Base-by-base conservation (phyloP, 2,888 invertebrate species). In the Drosophila atripex region DNA sequence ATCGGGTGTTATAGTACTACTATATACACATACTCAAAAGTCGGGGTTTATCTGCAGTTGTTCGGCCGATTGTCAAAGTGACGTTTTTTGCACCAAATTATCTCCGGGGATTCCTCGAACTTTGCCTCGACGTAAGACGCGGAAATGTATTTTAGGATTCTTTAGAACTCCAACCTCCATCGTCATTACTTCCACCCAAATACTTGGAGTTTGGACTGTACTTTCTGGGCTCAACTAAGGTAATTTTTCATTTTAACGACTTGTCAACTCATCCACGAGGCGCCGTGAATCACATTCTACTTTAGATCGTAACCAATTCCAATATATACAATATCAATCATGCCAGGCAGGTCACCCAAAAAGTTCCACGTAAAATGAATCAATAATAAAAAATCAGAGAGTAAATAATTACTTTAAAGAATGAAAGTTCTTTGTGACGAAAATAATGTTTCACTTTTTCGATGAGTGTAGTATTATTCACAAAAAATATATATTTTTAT, bases 61-160 rank as follows among this genome's bases (percentile, higher is more conserved):
- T 47, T 11, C 30, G 30, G 60, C 61, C 61, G 60, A 61, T 61
- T 61, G 71, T 45, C 49, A 61, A 43, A 75, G 73, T 84, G 80
- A 86, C 78, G 80, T 84, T 77, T 55, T 83, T 77, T 56, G 73
- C 46, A 51, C 51, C 45, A 51, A 49, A 68, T 61, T 85, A 85
- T 85, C 80, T 86, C 30, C 16, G 41, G 54, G 56, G 45, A 75
- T 75, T 75, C 84, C 75, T 71, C 80, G 86, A 86, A 80, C 78
- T 77, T 71, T 72, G 71, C 32, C 50, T 28, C 28, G 28, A 28
- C 9, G 3, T 53, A 60, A 45, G 63, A 45, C 30, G 23, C 12
- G 21, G 16, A 41, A 41, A 1, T 0, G 9, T 3, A 41, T 16
- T 47, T 18, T 8, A 1, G n/a, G 23, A 64, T 55, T 55, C 23